phyloP scores from a whole-genome alignment of 2,888 invertebrate genomes.

The Amiota mariae region DNA sequence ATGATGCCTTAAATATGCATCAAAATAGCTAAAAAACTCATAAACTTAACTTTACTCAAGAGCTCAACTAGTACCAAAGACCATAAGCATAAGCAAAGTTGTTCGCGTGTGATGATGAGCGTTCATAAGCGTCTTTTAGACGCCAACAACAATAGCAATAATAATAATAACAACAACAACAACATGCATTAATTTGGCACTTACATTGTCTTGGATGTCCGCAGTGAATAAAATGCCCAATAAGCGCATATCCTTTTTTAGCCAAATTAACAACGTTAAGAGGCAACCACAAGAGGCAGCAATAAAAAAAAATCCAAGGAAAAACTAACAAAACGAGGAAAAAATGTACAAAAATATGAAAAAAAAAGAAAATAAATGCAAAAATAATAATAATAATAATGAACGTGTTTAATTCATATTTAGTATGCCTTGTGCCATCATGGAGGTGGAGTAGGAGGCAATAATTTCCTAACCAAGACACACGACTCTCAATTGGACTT shows the following conservation, averaged over 20 bases:
- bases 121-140: constrained; percentile 34
- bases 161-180: neutral
- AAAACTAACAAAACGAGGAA: constrained; percentile 1
- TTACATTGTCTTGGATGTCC: constrained; percentile 16
- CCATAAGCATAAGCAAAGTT: constrained; percentile 1
- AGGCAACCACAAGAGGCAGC: too few relatives aligned
- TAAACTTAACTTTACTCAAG: neutral
- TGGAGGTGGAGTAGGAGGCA: constrained; percentile 54
- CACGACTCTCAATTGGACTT: neutral
- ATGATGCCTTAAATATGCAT: constrained; percentile 44
- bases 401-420: constrained; percentile 69
- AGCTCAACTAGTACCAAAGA: neutral
- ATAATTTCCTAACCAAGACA: constrained; percentile 36
- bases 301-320: constrained; percentile 41
- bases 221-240: constrained; percentile 34
- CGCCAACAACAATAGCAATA: constrained; percentile 17
- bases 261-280: constrained; percentile 55
- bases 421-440: constrained; percentile 41
- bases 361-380: constrained; percentile 38
- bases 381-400: constrained; percentile 57
- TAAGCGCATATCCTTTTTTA: constrained; percentile 55
- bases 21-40: neutral
- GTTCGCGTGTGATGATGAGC: constrained; percentile 26
- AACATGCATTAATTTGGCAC: constrained; percentile 18
- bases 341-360: constrained; percentile 30